Conservation (phyloP, 2,888 invertebrate species). For the Pristionchus entomophagus region DNA sequence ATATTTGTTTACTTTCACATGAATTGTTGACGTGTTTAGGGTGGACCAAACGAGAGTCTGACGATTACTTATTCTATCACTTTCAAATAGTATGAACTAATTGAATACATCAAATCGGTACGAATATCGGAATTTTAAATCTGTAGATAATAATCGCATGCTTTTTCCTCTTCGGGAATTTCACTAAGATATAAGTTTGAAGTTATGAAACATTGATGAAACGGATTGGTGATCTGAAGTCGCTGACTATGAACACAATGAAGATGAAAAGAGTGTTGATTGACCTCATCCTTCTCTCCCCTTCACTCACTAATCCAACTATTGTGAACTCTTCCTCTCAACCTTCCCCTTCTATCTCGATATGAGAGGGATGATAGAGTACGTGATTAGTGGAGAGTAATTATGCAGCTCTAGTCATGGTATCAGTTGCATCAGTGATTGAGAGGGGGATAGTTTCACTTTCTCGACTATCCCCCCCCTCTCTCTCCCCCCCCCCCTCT, state of each 20-base stretch:
- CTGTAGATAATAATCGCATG: neutral
- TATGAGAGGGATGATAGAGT: neutral
- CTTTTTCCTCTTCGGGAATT: neutral
- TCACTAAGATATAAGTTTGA: neutral
- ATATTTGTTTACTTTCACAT: neutral
- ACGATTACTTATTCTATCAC: too few relatives aligned
- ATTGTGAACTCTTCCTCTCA: neutral
- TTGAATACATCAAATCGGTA: neutral
- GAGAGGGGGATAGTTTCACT: slow-evolving; percentile 31
- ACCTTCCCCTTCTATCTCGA: neutral
- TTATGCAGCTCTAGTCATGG: slow-evolving; percentile 7
- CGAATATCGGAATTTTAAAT: neutral
- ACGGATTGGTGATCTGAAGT: neutral
- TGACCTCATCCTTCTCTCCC: too few relatives aligned
- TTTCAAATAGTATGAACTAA: too few relatives aligned
- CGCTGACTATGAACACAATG: too few relatives aligned
- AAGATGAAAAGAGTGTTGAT: too few relatives aligned
- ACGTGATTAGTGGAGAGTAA: neutral
- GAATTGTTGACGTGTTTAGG: too few relatives aligned
- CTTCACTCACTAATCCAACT: neutral
- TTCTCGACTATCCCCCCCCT: neutral
- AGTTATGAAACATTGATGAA: neutral
- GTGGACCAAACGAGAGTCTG: too few relatives aligned
- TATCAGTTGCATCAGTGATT: slow-evolving; percentile 25
- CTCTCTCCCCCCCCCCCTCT: neutral